Conservation (phyloP, 1,140 invertebrate genomes). For the Kradibia gibbosae region DNA sequence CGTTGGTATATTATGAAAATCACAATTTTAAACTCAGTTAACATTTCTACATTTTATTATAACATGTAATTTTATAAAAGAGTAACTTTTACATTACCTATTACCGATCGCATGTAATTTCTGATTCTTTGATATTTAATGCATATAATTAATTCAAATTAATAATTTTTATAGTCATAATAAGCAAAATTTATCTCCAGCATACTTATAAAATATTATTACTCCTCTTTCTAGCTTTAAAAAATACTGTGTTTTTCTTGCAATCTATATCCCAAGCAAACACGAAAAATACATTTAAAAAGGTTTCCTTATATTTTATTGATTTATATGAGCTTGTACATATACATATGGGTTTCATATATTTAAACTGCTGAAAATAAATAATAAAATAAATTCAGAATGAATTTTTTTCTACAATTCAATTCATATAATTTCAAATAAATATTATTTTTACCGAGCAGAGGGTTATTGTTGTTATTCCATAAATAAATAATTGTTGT, state of each 20-base stretch:
- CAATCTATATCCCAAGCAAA: background rate
- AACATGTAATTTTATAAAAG: too few relatives aligned
- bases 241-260: background rate
- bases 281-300: background rate
- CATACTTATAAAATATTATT: background rate
- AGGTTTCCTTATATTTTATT: background rate
- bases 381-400: background rate
- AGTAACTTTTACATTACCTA: too few relatives aligned
- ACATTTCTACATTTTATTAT: too few relatives aligned
- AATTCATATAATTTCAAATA: background rate
- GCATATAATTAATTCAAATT: too few relatives aligned
- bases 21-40: too few relatives aligned
- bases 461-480: too few relatives aligned
- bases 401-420: background rate
- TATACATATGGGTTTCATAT: background rate
- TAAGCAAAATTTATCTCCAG: too few relatives aligned
- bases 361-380: background rate
- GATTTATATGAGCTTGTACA: background rate
- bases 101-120: too few relatives aligned
- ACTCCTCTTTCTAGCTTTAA: background rate
- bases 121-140: too few relatives aligned
- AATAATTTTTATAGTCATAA: too few relatives aligned
- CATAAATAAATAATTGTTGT: too few relatives aligned
- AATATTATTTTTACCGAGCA: background rate
- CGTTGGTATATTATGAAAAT: too few relatives aligned